These are phyloP conservation scores for Artemisiospiza belli DNA, from an alignment of 2,113 vertebrate species.

Conservation along the genomic window DNA sequence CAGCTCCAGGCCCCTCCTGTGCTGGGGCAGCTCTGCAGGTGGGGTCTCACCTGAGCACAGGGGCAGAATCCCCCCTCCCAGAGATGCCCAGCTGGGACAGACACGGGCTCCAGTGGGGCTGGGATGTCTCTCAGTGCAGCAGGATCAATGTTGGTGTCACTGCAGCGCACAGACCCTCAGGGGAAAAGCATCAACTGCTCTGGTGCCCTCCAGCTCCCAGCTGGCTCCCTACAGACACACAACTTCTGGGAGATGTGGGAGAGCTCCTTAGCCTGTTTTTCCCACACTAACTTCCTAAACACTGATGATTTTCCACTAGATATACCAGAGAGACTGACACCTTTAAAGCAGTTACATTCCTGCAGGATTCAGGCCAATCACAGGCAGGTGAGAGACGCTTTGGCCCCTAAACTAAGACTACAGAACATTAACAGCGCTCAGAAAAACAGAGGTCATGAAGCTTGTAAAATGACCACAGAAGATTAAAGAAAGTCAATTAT, in stretches of 20 bases:
- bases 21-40: background rate
- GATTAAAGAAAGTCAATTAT: background rate
- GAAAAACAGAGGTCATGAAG: background rate
- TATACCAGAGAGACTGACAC: background rate
- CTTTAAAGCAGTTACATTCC: background rate
- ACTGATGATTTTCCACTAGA: background rate
- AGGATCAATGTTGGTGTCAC: no score
- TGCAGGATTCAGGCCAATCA: background rate
- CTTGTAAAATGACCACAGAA: background rate
- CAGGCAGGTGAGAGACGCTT: background rate
- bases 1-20: background rate
- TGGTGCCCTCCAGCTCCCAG: background rate
- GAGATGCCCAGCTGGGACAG: no score
- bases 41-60: background rate
- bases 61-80: background rate
- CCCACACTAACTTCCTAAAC: background rate
- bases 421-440: rapidly evolving
- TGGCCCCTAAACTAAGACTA: no score
- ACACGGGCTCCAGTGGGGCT: background rate
- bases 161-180: no score
- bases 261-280: background rate
- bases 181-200: background rate
- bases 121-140: background rate
- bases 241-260: background rate
- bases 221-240: background rate